phyloP scores from a whole-genome alignment of 2,113 vertebrate species.

The Poeciliopsis prolifica region DNA sequence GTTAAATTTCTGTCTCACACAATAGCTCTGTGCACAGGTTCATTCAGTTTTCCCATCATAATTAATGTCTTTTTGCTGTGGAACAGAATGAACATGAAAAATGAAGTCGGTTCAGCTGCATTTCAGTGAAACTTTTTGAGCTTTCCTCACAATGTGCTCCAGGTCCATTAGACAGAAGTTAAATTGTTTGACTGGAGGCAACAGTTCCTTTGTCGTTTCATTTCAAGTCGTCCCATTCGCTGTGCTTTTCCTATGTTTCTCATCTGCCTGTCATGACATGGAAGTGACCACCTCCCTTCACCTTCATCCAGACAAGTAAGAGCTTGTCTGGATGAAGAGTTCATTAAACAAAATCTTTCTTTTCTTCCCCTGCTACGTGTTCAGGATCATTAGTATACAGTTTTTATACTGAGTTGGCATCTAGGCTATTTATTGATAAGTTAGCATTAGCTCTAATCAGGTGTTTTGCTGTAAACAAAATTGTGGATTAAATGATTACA shows the following conservation, averaged over 20 bases:
- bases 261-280: neutral
- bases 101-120: neutral
- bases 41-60: constrained; percentile 19
- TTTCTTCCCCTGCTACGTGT: constrained; percentile 1
- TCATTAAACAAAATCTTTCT: neutral
- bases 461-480: constrained; percentile 37
- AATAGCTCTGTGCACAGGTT: neutral
- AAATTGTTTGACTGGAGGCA: constrained; percentile 21
- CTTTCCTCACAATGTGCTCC: neutral
- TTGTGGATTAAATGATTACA: constrained; percentile 44
- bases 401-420: constrained; percentile 22
- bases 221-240: constrained; percentile 25
- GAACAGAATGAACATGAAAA: neutral
- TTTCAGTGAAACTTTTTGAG: constrained; percentile 3
- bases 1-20: constrained; percentile 12
- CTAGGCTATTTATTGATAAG: constrained; percentile 50
- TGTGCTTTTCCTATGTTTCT: constrained; percentile 1
- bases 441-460: constrained; percentile 51
- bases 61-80: constrained; percentile 1
- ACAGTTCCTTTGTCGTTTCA: constrained; percentile 11
- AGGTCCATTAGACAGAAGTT: constrained; percentile 21
- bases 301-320: no score
- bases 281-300: neutral
- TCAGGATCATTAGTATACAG: constrained; percentile 9
- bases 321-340: constrained; percentile 2